phyloP scores from a whole-genome alignment of 2,113 vertebrate genomes.

The Scalopus aquaticus region DNA sequence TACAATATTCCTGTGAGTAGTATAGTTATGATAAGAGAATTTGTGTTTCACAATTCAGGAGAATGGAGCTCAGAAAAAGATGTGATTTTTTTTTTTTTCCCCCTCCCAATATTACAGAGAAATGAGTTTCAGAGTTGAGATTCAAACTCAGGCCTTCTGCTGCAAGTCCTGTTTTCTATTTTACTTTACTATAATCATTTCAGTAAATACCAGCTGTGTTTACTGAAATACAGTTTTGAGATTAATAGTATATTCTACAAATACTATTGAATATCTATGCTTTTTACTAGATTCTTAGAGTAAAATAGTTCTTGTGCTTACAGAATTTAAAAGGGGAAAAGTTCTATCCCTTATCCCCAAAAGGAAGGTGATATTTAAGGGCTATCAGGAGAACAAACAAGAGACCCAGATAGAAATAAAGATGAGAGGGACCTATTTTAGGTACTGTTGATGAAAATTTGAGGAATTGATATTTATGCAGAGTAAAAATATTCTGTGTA shows the following conservation, averaged over 20 bases:
- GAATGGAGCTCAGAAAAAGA: neutral
- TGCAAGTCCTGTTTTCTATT: neutral
- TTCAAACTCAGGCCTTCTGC: neutral
- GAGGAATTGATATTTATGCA: neutral
- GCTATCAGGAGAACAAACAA: neutral
- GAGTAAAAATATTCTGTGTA: neutral
- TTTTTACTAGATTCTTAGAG: neutral
- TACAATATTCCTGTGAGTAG: neutral
- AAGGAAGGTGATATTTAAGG: neutral
- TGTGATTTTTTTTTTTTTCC: neutral
- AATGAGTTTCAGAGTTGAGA: slow-evolving; percentile 7
- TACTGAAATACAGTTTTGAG: slow-evolving; percentile 11
- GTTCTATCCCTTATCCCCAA: accelerated
- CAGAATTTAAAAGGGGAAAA: neutral
- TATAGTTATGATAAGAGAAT: neutral
- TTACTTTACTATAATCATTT: slow-evolving; percentile 11
- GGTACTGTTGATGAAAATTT: neutral
- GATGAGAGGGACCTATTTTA: neutral
- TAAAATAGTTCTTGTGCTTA: neutral
- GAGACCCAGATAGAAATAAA: neutral
- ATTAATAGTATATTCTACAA: neutral
- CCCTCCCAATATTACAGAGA: neutral
- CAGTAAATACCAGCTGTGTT: neutral
- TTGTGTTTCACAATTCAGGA: neutral
- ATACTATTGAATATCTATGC: neutral